Conservation (phyloP, 2,113 vertebrate genomes). For the Podarcis muralis region DNA sequence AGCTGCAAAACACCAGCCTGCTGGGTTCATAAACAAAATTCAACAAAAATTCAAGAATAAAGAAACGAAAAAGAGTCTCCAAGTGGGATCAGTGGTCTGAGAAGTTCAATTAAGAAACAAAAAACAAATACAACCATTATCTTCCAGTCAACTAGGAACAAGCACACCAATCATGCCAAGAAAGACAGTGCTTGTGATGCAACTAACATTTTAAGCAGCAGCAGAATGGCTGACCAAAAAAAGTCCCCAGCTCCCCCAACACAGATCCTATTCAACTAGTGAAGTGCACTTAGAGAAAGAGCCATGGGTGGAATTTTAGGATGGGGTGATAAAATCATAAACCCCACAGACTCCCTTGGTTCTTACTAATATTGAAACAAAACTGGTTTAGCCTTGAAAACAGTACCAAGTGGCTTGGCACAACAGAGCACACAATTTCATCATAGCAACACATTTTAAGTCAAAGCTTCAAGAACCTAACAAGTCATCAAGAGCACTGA, state of each 20-base stretch:
- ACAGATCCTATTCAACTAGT: background rate
- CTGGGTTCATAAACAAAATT: conserved; percentile 70
- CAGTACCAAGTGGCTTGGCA: no score
- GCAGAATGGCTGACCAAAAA: background rate
- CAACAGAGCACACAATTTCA: background rate
- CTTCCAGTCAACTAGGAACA: conserved; percentile 26
- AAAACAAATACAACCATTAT: background rate
- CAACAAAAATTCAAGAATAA: conserved; percentile 48
- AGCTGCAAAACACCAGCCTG: conserved; percentile 71
- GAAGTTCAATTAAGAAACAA: conserved; percentile 54
- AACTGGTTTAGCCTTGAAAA: no score
- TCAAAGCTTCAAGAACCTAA: background rate
- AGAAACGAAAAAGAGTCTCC: background rate
- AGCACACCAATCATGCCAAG: background rate
- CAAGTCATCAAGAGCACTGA: background rate
- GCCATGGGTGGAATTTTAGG: background rate
- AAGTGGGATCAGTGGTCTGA: conserved; percentile 57
- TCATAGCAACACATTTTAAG: no score
- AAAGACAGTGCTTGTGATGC: conserved; percentile 50
- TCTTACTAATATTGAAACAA: no score
- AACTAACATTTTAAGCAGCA: conserved; percentile 17
- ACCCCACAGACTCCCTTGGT: no score
- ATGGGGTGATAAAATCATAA: background rate
- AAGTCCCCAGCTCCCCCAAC: background rate
- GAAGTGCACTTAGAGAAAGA: background rate